A percentile compares a stretch with the other conserved stretches of the same genome.
Evolutionary conservation across 2,888 invertebrate genomes (phyloP).

Genomic region (Cerceris ruficornis): DNA sequence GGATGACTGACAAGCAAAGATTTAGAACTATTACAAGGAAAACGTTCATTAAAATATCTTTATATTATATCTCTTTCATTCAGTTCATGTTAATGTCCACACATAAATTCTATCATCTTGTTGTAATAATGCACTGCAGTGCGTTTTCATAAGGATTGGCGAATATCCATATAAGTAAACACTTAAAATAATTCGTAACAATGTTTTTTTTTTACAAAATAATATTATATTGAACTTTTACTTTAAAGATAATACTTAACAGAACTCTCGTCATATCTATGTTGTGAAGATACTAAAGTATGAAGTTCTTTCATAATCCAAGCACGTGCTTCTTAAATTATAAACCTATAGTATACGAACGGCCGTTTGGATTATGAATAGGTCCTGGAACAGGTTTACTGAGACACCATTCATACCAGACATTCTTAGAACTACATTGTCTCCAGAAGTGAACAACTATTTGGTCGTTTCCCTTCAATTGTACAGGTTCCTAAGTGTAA

Average conservation of each 20-base stretch:
- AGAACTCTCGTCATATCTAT: constrained; percentile 1
- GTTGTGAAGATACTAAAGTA: constrained; percentile 11
- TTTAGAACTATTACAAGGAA: constrained; percentile 30
- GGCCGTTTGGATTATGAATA: constrained; percentile 89
- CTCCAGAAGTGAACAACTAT: constrained; percentile 95
- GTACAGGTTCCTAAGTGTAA: constrained; percentile 86
- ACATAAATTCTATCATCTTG: neutral
- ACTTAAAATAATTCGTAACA: neutral
- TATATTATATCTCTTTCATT: neutral
- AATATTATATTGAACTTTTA: neutral
- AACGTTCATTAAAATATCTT: constrained; percentile 12
- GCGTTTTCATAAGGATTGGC: too few species aligned
- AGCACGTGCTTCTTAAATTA: constrained; percentile 68
- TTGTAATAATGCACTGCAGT: neutral
- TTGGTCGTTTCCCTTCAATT: constrained; percentile 87
- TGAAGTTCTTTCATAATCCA: constrained; percentile 6
- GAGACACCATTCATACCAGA: constrained; percentile 98
- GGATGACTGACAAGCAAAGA: constrained; percentile 33
- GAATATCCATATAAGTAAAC: too few species aligned
- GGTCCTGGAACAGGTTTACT: constrained; percentile 84
- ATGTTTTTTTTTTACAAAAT: constrained; percentile 6
- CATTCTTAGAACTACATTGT: constrained; percentile 88
- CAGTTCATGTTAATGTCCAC: neutral
- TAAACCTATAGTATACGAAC: constrained; percentile 88
- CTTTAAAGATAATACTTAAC: constrained; percentile 5